These are phyloP conservation scores for Thalassoma bifasciatum DNA, from an alignment of 2,113 vertebrate genomes.

Conservation along the genomic window DNA sequence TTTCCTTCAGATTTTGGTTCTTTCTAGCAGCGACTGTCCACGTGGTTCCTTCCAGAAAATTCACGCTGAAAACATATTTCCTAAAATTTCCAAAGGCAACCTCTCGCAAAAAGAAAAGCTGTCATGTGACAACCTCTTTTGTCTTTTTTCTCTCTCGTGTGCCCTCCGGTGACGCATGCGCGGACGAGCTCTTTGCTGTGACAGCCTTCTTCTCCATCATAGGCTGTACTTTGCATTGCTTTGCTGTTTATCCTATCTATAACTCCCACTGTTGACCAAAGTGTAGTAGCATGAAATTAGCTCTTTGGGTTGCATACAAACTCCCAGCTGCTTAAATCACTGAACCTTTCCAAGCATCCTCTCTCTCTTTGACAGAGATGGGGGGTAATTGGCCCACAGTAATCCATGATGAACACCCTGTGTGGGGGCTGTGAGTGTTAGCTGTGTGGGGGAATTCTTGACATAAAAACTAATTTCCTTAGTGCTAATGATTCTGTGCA, in stretches of 20 bases:
- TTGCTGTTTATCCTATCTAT: background rate
- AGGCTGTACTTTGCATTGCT: constrained; percentile 18
- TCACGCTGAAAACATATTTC: constrained; percentile 33
- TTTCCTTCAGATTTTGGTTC: background rate
- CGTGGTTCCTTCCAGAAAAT: constrained; percentile 12
- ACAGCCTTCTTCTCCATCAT: background rate
- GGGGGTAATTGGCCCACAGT: constrained; percentile 29
- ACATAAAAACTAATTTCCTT: constrained; percentile 34
- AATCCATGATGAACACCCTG: constrained; percentile 10
- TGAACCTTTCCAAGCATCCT: constrained; percentile 9
- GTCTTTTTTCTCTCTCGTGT: constrained; percentile 19
- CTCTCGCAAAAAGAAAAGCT: constrained; percentile 44
- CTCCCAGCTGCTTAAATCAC: constrained; percentile 33
- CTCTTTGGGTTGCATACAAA: background rate
- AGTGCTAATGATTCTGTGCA: constrained; percentile 26
- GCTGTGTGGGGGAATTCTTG: constrained; percentile 43
- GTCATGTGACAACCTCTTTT: constrained; percentile 74
- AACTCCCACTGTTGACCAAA: background rate
- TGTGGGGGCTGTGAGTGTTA: constrained; percentile 10
- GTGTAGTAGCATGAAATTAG: background rate
- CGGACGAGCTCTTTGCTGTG: constrained; percentile 8
- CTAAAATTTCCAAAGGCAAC: constrained; percentile 59
- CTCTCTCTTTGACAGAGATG: constrained; percentile 40
- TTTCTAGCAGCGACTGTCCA: background rate
- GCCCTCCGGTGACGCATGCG: constrained; percentile 69